Percentiles rank a stretch among this genome's conserved stretches.
Conservation (phyloP, 64 coral and sea anemone species). For the Pocillopora verrucosa region DNA sequence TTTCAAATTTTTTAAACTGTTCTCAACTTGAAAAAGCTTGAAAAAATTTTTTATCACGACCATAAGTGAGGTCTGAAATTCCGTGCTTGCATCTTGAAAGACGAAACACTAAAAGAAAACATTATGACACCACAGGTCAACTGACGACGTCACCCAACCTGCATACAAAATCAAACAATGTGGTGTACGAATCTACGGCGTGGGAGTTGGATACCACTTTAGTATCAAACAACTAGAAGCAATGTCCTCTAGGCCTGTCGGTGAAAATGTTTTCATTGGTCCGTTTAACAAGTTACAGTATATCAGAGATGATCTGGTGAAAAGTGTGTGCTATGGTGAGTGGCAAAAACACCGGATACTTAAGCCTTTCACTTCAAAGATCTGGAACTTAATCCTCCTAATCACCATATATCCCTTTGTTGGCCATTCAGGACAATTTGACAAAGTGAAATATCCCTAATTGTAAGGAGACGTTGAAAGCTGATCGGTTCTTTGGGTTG, state of each 20-base stretch:
- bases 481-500: too few relatives aligned
- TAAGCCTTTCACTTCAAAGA: too few relatives aligned
- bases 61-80: neutral
- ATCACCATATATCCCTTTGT: too few relatives aligned
- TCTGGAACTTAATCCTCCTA: too few relatives aligned
- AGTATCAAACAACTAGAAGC: conserved; percentile 11
- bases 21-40: neutral
- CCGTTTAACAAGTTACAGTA: conserved; percentile 35
- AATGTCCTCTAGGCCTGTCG: neutral
- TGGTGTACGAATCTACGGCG: conserved; percentile 5
- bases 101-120: neutral
- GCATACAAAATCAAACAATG: conserved; percentile 8
- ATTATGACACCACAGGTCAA: neutral
- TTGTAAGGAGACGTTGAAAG: too few relatives aligned
- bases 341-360: neutral
- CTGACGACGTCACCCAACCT: neutral
- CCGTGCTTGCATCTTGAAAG: neutral
- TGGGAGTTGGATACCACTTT: conserved; percentile 11
- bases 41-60: too few relatives aligned
- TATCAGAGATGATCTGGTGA: conserved; percentile 8
- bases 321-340: conserved; percentile 19
- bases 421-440: too few relatives aligned
- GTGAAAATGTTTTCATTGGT: conserved; percentile 27
- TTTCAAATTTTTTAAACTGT: neutral
- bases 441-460: too few relatives aligned